A percentile compares a stretch with the other conserved stretches of the same genome.
Conservation (phyloP, 1,140 invertebrate species). For the Lethocerus indicus region DNA sequence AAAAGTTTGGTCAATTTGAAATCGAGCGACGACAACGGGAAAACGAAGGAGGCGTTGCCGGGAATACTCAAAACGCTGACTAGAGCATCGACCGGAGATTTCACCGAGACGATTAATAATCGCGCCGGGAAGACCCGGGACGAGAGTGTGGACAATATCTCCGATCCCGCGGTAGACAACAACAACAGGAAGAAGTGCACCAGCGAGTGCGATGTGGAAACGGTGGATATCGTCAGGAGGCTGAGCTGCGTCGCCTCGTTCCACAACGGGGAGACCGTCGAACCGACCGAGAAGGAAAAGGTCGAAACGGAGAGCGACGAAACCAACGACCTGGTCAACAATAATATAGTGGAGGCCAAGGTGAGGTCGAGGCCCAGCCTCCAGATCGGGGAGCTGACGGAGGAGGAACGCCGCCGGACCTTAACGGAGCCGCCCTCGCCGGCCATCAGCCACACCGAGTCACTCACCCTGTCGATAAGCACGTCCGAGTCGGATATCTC, state of each 20-base stretch:
- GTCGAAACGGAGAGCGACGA: neutral
- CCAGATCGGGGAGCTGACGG: neutral
- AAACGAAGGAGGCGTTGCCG: neutral
- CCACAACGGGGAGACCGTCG: neutral
- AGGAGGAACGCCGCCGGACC: too few relatives aligned
- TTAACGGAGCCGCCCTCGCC: conserved; percentile 3
- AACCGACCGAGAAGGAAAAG: neutral
- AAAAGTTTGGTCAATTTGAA: conserved; percentile 15
- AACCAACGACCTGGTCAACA: neutral
- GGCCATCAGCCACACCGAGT: conserved; percentile 9
- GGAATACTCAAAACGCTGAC: neutral
- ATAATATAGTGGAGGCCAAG: conserved; percentile 1
- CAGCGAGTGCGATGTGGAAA: conserved; percentile 6
- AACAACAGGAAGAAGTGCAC: too few relatives aligned
- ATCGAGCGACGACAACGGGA: conserved; percentile 5
- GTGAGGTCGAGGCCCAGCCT: neutral
- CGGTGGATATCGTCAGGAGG: conserved; percentile 2
- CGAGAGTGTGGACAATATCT: conserved; percentile 7
- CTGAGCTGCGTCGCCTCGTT: neutral
- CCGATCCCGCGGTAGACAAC: conserved; percentile 7
- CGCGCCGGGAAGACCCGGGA: too few relatives aligned
- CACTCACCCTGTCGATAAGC: conserved; percentile 10
- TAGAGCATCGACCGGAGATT: conserved; percentile 3
- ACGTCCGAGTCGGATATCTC: conserved; percentile 17
- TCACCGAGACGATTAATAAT: too few relatives aligned